A percentile compares a stretch with the other conserved stretches of the same genome.
phyloP scores from a whole-genome alignment of 2,888 invertebrate genomes.

The Thymelicus sylvestris region DNA sequence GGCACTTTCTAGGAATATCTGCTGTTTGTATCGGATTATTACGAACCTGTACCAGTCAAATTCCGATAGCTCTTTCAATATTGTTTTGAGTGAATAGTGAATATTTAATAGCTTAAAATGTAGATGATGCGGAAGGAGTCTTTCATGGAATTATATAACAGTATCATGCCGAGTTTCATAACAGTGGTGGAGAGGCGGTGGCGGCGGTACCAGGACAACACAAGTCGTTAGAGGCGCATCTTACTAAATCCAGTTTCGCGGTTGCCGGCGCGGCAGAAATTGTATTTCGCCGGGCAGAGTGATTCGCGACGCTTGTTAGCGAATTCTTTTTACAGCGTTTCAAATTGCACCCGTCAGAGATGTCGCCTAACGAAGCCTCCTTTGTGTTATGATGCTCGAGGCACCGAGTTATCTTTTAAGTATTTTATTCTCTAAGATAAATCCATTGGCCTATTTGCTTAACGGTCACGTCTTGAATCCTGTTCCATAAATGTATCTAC shows the following conservation, averaged over 20 bases:
- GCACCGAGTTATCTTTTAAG: slow-evolving; percentile 26
- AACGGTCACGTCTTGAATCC: slow-evolving; percentile 3
- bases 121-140: neutral
- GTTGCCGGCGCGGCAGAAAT: slow-evolving; percentile 29
- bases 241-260: slow-evolving; percentile 38
- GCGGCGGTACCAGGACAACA: slow-evolving; percentile 35
- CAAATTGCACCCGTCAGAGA: slow-evolving; percentile 44
- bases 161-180: slow-evolving; percentile 4
- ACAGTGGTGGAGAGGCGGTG: slow-evolving; percentile 6
- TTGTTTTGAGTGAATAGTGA: slow-evolving; percentile 1
- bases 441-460: slow-evolving; percentile 16
- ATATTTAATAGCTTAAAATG: neutral
- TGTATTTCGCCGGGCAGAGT: slow-evolving; percentile 43
- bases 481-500: neutral
- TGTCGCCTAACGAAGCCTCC: slow-evolving; percentile 47
- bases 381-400: slow-evolving; percentile 40
- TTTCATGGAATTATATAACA: neutral
- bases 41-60: neutral
- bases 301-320: slow-evolving; percentile 48
- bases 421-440: slow-evolving; percentile 13
- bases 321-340: slow-evolving; percentile 47
- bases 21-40: too few species aligned
- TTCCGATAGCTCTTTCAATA: neutral
- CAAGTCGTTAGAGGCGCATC: slow-evolving; percentile 39
- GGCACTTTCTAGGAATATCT: too few species aligned